Percentiles rank a stretch among this genome's conserved stretches.
phyloP scores from a whole-genome alignment of 2,113 vertebrate genomes.

The Amphiprion ocellaris region DNA sequence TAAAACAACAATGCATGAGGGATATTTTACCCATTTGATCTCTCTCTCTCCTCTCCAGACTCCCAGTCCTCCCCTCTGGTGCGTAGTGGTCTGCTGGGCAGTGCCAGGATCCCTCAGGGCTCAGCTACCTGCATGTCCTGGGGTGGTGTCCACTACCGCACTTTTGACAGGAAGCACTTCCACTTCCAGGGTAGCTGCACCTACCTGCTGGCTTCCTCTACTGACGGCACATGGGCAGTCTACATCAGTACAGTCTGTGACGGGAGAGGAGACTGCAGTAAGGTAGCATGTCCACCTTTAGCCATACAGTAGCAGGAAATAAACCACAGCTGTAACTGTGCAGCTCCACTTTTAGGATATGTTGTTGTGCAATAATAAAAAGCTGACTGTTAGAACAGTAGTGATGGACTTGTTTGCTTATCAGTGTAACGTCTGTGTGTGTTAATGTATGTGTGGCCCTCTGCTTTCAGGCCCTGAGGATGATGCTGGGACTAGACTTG shows the following conservation, averaged over 20 bases:
- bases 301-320: not conserved
- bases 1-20: not conserved
- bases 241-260: slow-evolving; percentile 80
- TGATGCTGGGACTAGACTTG: slow-evolving; percentile 87
- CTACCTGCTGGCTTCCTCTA: slow-evolving; percentile 86
- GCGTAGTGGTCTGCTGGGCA: slow-evolving; percentile 74
- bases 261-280: slow-evolving; percentile 73
- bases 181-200: slow-evolving; percentile 88
- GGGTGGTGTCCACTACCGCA: slow-evolving; percentile 89
- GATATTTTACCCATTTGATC: not conserved
- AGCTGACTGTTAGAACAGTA: too few species aligned
- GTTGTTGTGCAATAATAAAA: too few species aligned
- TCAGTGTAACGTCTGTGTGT: too few species aligned
- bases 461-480: slow-evolving; percentile 78
- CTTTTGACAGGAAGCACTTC: slow-evolving; percentile 91
- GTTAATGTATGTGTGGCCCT: not conserved
- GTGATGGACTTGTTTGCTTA: too few species aligned
- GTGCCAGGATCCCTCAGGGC: slow-evolving; percentile 66
- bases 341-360: too few species aligned
- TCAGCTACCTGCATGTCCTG: slow-evolving; percentile 88
- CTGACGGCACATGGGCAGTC: slow-evolving; percentile 88
- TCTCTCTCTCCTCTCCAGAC: slow-evolving; percentile 61
- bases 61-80: slow-evolving; percentile 73
- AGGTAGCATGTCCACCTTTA: slow-evolving; percentile 74
- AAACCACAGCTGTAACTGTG: too few species aligned